Evolutionary conservation across 2,888 invertebrate genomes (phyloP), one percentile per base, ranked within the genome.

Genomic region (Frankliniella fusca): DNA sequence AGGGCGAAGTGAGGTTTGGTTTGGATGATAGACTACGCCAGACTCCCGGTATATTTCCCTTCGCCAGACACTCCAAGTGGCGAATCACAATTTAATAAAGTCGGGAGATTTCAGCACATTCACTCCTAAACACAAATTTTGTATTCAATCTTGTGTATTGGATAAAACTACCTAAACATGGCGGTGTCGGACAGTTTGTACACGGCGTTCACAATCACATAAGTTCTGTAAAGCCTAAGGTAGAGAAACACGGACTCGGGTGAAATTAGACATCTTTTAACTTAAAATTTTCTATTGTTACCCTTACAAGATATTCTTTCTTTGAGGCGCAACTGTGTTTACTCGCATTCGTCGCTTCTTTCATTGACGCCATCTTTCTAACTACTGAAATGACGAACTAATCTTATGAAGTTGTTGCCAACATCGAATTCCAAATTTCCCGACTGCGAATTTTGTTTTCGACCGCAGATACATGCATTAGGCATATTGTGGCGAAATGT

Each of bases 1-100:
- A 27, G 70, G 70, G 23, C 70, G 70, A 76, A 76, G 70, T 76
- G 70, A 76, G 70, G 70, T 76, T 76, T 76, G 70, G 70, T 76
- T 76, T 76, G 70, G 70, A 76, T 23, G 70, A 23, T 76, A 20
- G 27, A 12, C 27, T 76, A 27, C 27, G 23, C 11, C 54, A 23
- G 70, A 76, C 27, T 23, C 70, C 70, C 27, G 8, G 23, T 12
- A 23, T 76, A 76, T 76, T 7, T 76, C 70, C 23, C 70, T 27
- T 76, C 70, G 70, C 70, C 70, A 23, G 70, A 5, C 12, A 76
- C 23, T 27, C 70, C 8, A 23, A 27, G 70, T 12, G 8, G 27
- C 27, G 27, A 76, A 27, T 76, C 70, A 76, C 70, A 76, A 23
- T 8, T 76, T 76, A 27, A n/a, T 27, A 76, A 12, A 76, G 23